phyloP scores from a whole-genome alignment of 64 coral and sea anemone genomes.

The Astreopora myriophthalma region DNA sequence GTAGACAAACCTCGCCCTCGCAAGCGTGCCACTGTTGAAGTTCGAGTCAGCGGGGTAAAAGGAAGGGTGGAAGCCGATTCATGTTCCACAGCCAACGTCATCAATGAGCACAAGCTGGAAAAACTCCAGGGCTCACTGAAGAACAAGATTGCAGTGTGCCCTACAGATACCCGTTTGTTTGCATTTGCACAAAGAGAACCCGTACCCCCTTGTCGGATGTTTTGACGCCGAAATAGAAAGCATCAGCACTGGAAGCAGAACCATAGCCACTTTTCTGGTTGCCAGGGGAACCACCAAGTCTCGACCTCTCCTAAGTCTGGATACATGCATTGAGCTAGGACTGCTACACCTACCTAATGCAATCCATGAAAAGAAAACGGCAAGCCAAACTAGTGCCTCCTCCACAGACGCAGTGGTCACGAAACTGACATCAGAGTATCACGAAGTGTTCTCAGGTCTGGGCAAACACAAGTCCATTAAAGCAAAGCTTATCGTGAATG shows the following conservation, averaged over 20 bases:
- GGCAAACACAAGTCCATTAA: constrained; percentile 50
- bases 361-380: not conserved
- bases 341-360: not conserved
- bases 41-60: not conserved
- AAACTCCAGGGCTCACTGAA: not conserved
- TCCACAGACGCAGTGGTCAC: not conserved
- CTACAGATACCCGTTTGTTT: constrained; percentile 16
- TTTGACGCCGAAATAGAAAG: constrained; percentile 43
- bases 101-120: constrained; percentile 24
- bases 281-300: constrained; percentile 24
- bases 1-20: not conserved
- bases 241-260: constrained; percentile 8
- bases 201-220: constrained; percentile 5
- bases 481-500: constrained; percentile 43
- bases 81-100: constrained; percentile 13
- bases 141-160: not conserved
- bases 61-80: constrained; percentile 51
- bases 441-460: constrained; percentile 11
- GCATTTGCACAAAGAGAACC: constrained; percentile 15
- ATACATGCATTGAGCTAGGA: constrained; percentile 24
- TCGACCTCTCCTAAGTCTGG: constrained; percentile 8
- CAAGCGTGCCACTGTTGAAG: not conserved
- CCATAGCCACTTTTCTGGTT: constrained; percentile 26
- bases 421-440: not conserved
- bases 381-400: not conserved